Evolutionary conservation across 2,113 vertebrate species (phyloP).

Genomic region (Camarhynchus parvulus): DNA sequence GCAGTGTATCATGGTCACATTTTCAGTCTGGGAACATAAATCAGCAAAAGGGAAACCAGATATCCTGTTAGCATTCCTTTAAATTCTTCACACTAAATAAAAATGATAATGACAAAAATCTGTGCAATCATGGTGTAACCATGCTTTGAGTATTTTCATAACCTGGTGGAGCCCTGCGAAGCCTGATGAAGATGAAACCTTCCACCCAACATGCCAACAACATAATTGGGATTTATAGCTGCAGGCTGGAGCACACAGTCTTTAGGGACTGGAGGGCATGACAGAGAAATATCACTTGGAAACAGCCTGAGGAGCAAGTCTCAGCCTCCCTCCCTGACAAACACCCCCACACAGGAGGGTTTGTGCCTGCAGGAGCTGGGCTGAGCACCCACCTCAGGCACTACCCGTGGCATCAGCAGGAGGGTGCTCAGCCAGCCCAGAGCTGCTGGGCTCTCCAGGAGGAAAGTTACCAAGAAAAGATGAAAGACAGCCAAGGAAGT

Average conservation of each 20-base stretch:
- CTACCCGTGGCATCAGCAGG: accelerated
- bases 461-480: not conserved
- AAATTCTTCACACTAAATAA: not conserved
- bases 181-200: not conserved
- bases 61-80: not conserved
- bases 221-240: not conserved
- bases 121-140: not conserved
- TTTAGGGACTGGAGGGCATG: not conserved
- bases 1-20: not conserved
- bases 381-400: accelerated
- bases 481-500: not conserved
- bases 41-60: not conserved
- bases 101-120: not conserved
- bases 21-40: not conserved
- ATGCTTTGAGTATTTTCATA: not conserved
- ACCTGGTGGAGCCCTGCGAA: not conserved
- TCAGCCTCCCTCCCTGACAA: not conserved
- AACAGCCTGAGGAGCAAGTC: not conserved
- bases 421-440: not conserved
- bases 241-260: not conserved
- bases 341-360: accelerated
- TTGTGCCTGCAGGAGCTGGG: not conserved
- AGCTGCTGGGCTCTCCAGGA: not conserved
- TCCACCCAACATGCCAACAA: not conserved
- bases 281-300: not conserved